Base-by-base conservation (phyloP, 2,797 vertebrate genomes). In the Eremophila alpestris region DNA sequence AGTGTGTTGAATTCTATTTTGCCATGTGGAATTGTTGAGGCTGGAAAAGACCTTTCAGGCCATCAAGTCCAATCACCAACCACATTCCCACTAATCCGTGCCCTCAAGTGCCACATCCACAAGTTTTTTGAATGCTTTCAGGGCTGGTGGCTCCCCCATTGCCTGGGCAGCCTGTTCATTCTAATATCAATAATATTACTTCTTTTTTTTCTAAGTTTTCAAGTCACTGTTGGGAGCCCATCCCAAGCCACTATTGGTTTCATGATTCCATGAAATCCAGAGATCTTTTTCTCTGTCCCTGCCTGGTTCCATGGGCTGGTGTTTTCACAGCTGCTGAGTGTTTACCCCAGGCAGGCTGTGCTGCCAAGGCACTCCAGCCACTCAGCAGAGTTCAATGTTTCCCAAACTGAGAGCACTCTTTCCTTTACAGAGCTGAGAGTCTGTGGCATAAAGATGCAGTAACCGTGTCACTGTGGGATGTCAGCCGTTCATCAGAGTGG, bases 91-190 rank as follows among this genome's bases (percentile, higher is more conserved):
- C 16, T 2, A 2, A 29, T 13, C 48, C 55, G 5, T 2, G 24
- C 10, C 40, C 46, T 4, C 48, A 13, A 8, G 43, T 16, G 65
- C 27, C 58, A 70, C 43, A 27, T 16, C 32, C 51, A 36, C 11
- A 4, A 19, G 19, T 2, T n/a, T 40, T 43, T 7, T 23, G 36
- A 7, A 0, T 4, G 8, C 1, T 56, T 56, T 15, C 22, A 56
- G 51, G 21, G 15, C 29, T 56, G 30, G 22, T 22, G 43, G 32
- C 16, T 26, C 32, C 49, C 23, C 19, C 12, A 19, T 2, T 29
- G 34, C 58, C 34, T 34, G 30, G 26, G 41, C 41, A 78, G 17
- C 24, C 49, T 32, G 7, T 7, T 32, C 58, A 58, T 87, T 84
- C 89, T 77, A 20, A 45, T 55, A 62, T 67, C 29, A 82, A 13